phyloP scores from a whole-genome alignment of 2,113 vertebrate species.

The Carassius gibelio region DNA sequence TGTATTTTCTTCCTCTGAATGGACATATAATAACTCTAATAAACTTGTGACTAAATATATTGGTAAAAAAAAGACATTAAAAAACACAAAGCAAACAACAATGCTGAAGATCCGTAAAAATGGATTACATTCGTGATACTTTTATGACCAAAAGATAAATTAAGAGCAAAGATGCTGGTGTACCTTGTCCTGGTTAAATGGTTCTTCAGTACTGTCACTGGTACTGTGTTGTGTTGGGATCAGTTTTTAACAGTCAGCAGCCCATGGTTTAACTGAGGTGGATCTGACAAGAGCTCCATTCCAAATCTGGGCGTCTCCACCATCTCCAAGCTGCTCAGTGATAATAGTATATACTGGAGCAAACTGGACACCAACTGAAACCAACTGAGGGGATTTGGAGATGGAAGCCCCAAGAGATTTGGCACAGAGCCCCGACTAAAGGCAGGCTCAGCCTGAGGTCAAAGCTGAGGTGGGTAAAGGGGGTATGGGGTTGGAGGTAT shows the following conservation, averaged over 20 bases:
- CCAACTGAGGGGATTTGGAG: slow-evolving; percentile 4
- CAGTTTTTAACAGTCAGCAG: slow-evolving; percentile 45
- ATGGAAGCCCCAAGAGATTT: slow-evolving; percentile 7
- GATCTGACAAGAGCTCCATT: slow-evolving; percentile 14
- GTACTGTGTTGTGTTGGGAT: slow-evolving; percentile 42
- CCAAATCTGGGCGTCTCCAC: background rate
- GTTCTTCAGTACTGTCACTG: slow-evolving; percentile 52
- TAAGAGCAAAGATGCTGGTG: slow-evolving; percentile 65
- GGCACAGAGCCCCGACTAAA: slow-evolving; percentile 5
- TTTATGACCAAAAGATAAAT: slow-evolving; percentile 73
- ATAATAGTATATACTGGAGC: background rate
- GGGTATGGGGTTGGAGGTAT: slow-evolving; percentile 61
- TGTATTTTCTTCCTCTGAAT: background rate
- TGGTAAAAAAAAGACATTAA: slow-evolving; percentile 20
- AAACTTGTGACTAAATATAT: slow-evolving; percentile 50
- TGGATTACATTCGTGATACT: slow-evolving; percentile 74
- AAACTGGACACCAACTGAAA: background rate
- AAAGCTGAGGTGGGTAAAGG: slow-evolving; percentile 27
- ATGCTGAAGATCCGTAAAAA: slow-evolving; percentile 75
- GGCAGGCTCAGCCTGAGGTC: background rate
- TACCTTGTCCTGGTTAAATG: slow-evolving; percentile 60
- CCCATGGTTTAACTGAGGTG: slow-evolving; percentile 53
- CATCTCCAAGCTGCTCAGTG: slow-evolving; percentile 15
- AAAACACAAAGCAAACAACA: slow-evolving; percentile 46
- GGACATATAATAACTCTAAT: slow-evolving; percentile 42